Percentiles rank a stretch among this genome's conserved stretches.
Conservation (phyloP, 2,888 invertebrate genomes). For the Catotricha subobsoleta region DNA sequence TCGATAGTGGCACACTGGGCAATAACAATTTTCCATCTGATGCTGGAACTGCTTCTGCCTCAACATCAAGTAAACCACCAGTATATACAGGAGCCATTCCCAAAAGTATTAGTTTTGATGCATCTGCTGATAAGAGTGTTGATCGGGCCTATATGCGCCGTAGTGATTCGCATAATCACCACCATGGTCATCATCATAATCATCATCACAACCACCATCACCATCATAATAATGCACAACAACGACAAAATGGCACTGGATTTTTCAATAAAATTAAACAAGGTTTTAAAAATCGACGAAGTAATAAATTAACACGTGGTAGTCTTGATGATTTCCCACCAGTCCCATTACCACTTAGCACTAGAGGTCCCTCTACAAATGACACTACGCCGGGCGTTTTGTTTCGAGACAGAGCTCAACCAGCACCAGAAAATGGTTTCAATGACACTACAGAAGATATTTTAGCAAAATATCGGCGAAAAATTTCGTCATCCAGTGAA, state of each 20-base stretch:
- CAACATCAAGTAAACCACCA: conserved; percentile 25
- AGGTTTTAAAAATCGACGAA: conserved; percentile 44
- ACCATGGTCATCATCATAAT: conserved; percentile 14
- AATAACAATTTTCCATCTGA: conserved; percentile 1
- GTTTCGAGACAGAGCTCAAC: too few relatives aligned
- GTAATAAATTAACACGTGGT: conserved; percentile 18
- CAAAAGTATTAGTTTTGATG: conserved; percentile 82
- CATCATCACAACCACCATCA: background rate
- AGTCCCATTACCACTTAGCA: background rate
- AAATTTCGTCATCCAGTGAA: conserved; percentile 38
- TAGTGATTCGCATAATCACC: conserved; percentile 22
- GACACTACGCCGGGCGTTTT: background rate
- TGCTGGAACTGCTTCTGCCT: conserved; percentile 6
- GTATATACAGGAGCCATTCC: conserved; percentile 70
- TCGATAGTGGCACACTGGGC: background rate
- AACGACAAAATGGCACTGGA: conserved; percentile 31
- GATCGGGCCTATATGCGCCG: conserved; percentile 28
- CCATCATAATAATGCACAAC: conserved; percentile 1
- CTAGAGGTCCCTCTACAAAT: background rate
- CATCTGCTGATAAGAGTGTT: conserved; percentile 66
- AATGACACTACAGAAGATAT: conserved; percentile 78
- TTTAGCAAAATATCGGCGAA: conserved; percentile 77
- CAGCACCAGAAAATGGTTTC: conserved; percentile 13
- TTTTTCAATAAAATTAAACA: conserved; percentile 58
- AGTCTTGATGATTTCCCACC: conserved; percentile 11